phyloP scores from a whole-genome alignment of 2,797 vertebrate species.

The Cossypha dichroa region DNA sequence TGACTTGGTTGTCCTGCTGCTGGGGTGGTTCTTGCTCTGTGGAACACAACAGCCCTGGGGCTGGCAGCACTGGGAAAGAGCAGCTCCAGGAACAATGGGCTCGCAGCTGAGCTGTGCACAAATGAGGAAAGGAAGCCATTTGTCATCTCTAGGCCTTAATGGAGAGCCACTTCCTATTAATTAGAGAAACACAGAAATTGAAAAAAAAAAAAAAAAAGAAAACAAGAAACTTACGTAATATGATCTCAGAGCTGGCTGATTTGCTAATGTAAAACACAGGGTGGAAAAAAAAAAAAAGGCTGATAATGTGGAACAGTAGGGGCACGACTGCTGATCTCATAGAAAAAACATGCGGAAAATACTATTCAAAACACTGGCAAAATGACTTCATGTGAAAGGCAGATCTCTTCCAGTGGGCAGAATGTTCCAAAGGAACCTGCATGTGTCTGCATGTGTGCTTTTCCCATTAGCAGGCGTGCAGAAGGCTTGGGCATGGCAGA shows the following conservation, averaged over 20 bases:
- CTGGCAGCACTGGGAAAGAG: background rate
- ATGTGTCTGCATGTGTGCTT: background rate
- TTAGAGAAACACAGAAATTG: constrained; percentile 27
- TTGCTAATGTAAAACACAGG: constrained; percentile 42
- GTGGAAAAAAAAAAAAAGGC: constrained; percentile 9
- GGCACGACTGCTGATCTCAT: constrained; percentile 66
- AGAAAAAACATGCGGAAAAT: constrained; percentile 60
- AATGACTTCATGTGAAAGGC: constrained; percentile 57
- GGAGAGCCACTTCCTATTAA: constrained; percentile 43
- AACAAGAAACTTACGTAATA: constrained; percentile 12
- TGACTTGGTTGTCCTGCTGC: background rate
- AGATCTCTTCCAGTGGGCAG: constrained; percentile 35
- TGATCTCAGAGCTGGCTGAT: constrained; percentile 48
- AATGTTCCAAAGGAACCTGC: constrained; percentile 17
- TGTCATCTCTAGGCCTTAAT: background rate
- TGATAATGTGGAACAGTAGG: constrained; percentile 65
- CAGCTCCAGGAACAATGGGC: background rate
- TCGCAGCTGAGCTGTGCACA: background rate
- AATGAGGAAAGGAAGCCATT: constrained; percentile 42
- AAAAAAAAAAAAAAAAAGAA: background rate
- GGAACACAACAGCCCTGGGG: background rate
- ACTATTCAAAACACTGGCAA: constrained; percentile 55
- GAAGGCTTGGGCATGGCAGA: background rate
- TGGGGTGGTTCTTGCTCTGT: background rate
- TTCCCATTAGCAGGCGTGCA: background rate